Evolutionary conservation across 2,888 invertebrate genomes (phyloP).

Genomic region (Dynastes hyllus): DNA sequence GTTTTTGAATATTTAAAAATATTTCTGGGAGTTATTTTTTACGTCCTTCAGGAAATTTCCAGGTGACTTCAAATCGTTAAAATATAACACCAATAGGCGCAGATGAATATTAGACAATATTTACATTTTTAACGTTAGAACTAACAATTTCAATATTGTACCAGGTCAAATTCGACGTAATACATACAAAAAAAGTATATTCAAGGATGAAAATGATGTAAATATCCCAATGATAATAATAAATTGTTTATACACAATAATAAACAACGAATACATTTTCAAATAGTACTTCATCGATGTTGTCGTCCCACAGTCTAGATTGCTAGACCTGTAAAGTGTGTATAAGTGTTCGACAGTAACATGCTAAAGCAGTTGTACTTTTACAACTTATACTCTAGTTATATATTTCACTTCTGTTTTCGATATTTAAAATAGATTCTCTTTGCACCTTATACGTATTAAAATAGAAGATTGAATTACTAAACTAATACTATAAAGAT

Average conservation of each 20-base stretch:
- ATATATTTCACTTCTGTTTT: not conserved
- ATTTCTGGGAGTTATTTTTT: too few relatives aligned
- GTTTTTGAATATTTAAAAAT: too few relatives aligned
- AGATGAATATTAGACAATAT: too few relatives aligned
- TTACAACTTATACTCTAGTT: too few relatives aligned
- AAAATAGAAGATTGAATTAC: too few relatives aligned
- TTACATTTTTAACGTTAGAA: not conserved
- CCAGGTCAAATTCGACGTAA: not conserved
- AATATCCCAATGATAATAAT: not conserved
- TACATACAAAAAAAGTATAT: not conserved
- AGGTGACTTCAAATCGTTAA: too few relatives aligned
- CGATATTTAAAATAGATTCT: too few relatives aligned
- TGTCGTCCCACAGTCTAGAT: slow-evolving; percentile 3
- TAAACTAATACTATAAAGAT: too few relatives aligned
- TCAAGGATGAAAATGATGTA: slow-evolving; percentile 5
- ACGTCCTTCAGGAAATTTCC: too few relatives aligned
- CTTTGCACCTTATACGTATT: too few relatives aligned
- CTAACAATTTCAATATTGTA: not conserved
- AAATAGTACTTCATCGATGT: not conserved
- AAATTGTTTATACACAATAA: not conserved
- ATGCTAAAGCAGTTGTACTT: not conserved
- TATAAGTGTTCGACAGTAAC: too few relatives aligned
- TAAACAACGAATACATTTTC: slow-evolving; percentile 1
- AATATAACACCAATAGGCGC: too few relatives aligned
- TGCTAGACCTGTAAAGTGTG: not conserved